Conservation (phyloP, 2,797 vertebrate species). For the Pitangus sulphuratus region DNA sequence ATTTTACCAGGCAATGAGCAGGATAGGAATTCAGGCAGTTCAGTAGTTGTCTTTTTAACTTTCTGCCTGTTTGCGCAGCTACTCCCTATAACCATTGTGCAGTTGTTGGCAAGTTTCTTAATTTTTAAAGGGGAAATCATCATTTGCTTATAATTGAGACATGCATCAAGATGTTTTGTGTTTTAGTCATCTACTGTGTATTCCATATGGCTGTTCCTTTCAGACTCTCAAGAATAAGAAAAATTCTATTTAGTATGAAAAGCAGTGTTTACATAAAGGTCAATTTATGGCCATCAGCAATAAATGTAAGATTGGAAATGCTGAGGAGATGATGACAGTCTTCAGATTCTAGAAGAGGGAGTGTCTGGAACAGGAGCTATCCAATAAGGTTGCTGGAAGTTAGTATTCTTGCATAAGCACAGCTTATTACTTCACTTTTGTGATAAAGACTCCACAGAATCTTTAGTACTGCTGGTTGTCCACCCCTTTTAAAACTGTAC, state of each 20-base stretch:
- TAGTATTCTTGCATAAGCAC: not conserved
- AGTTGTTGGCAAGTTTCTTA: not conserved
- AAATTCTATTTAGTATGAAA: not conserved
- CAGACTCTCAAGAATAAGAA: not conserved
- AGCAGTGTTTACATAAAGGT: not conserved
- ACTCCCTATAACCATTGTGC: not conserved
- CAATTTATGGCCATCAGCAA: not conserved
- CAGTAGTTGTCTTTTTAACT: not conserved
- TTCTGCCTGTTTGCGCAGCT: not conserved
- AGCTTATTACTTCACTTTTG: not conserved
- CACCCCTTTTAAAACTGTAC: not conserved
- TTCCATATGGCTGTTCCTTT: not conserved
- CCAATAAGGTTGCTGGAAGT: not conserved
- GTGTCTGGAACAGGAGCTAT: not conserved
- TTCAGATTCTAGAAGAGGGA: not conserved
- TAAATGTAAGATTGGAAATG: not conserved
- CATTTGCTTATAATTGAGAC: not conserved
- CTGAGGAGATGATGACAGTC: not conserved
- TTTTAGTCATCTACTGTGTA: not conserved
- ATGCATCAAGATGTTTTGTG: not conserved
- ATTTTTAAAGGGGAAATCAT: not conserved
- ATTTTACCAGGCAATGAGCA: not conserved
- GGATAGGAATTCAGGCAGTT: not conserved
- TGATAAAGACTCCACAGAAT: not conserved
- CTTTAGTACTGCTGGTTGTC: not conserved